A percentile compares a stretch with the other conserved stretches of the same genome.
These are phyloP conservation scores for Eristalis intricaria DNA, from an alignment of 2,888 invertebrate species.

Conservation along the genomic window DNA sequence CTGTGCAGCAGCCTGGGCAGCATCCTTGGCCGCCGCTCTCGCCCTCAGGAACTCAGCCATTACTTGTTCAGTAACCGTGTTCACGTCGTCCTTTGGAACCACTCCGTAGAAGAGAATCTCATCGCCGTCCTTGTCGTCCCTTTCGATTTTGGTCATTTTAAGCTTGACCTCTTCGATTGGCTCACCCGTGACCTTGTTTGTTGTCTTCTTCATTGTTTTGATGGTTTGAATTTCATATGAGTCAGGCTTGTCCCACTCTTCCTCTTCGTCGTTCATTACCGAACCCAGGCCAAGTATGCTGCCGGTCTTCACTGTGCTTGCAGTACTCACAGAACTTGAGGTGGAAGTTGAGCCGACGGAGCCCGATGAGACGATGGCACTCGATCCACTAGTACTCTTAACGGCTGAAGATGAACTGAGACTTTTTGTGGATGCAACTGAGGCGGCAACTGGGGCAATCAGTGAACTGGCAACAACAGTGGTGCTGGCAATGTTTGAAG, in stretches of 20 bases:
- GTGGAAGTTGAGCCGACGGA: background rate
- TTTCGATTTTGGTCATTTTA: slow-evolving; percentile 39
- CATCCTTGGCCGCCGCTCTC: slow-evolving; percentile 15
- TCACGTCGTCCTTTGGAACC: slow-evolving; percentile 16
- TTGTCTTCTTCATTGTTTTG: slow-evolving; percentile 21
- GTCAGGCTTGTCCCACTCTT: background rate
- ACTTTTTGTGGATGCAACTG: background rate
- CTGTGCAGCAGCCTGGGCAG: background rate
- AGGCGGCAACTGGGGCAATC: background rate
- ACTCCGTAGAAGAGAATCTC: slow-evolving; percentile 41
- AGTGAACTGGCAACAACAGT: background rate
- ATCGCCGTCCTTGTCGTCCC: background rate
- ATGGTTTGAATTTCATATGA: slow-evolving; percentile 54
- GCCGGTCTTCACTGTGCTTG: background rate
- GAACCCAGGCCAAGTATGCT: background rate
- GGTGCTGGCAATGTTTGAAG: background rate
- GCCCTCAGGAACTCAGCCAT: slow-evolving; percentile 24
- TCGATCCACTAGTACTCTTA: background rate
- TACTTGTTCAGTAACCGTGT: slow-evolving; percentile 2
- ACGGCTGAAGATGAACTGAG: too few relatives aligned
- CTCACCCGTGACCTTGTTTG: slow-evolving; percentile 28
- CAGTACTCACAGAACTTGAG: background rate
- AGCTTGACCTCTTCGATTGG: slow-evolving; percentile 27
- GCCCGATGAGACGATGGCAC: background rate
- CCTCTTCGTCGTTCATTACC: background rate